Conservation (phyloP, 2,888 invertebrate genomes). For the Lasioglossum marginatum region DNA sequence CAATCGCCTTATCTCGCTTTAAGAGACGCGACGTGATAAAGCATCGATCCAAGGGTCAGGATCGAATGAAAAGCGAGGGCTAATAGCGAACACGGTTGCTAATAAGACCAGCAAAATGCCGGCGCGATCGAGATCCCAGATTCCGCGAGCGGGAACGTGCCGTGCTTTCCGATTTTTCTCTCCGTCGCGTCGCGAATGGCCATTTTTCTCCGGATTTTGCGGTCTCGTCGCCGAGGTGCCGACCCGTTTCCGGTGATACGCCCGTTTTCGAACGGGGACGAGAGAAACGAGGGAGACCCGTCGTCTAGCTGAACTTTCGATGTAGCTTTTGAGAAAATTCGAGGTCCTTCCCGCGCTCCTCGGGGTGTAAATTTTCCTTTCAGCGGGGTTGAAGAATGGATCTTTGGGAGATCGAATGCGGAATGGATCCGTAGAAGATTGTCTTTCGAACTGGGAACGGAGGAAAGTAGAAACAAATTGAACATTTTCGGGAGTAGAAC, state of each 20-base stretch:
- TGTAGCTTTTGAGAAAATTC: not conserved
- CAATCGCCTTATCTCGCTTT: not conserved
- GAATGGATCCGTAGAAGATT: not conserved
- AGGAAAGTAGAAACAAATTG: not conserved
- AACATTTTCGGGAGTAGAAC: not conserved
- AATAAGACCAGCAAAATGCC: not conserved
- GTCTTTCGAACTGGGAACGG: not conserved
- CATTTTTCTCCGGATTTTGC: conserved; percentile 14
- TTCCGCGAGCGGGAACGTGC: conserved; percentile 48
- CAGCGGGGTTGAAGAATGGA: not conserved
- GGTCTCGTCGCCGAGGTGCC: not conserved
- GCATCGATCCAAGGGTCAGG: not conserved
- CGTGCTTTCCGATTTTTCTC: conserved; percentile 50
- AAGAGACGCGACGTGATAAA: not conserved
- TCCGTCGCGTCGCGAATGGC: not conserved
- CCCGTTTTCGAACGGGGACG: not conserved
- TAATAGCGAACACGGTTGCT: not conserved
- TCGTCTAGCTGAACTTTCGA: not conserved
- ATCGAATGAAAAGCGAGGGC: not conserved
- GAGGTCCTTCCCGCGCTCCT: not conserved
- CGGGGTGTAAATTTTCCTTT: conserved; percentile 4
- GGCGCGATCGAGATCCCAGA: conserved; percentile 16
- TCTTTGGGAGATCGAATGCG: not conserved
- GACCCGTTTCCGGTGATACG: not conserved
- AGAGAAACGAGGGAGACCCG: not conserved